phyloP scores from a whole-genome alignment of 2,113 vertebrate species.

The Mustela nigripes region DNA sequence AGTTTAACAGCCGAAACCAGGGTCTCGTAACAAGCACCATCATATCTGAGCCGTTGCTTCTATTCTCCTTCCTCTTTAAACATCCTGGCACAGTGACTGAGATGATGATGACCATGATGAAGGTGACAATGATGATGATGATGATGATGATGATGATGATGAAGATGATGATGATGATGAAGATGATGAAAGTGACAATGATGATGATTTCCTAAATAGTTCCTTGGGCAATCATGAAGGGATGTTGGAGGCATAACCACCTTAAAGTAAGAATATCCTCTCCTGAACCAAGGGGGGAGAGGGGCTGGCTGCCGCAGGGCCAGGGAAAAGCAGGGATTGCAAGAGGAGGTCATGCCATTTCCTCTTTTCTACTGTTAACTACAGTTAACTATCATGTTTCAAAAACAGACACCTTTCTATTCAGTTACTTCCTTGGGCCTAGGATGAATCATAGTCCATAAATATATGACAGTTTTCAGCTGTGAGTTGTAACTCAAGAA shows the following conservation, averaged over 20 bases:
- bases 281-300: background rate
- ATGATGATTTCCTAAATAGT: background rate
- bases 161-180: too few relatives aligned
- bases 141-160: too few relatives aligned
- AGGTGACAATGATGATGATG: too few relatives aligned
- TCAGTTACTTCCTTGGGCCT: background rate
- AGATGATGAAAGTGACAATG: too few relatives aligned
- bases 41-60: background rate
- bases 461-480: background rate
- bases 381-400: background rate
- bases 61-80: background rate
- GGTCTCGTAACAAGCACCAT: background rate
- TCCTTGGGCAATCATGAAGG: background rate
- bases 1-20: background rate
- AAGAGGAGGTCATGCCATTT: background rate
- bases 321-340: background rate
- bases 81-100: background rate
- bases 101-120: too few relatives aligned
- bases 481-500: background rate
- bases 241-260: background rate
- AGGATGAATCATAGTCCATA: background rate
- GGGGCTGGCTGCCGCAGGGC: background rate
- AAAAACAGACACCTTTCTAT: background rate
- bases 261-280: accelerated
- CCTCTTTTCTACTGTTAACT: background rate